Base-by-base conservation (phyloP, 2,888 invertebrate genomes). In the Ochropacha duplaris region DNA sequence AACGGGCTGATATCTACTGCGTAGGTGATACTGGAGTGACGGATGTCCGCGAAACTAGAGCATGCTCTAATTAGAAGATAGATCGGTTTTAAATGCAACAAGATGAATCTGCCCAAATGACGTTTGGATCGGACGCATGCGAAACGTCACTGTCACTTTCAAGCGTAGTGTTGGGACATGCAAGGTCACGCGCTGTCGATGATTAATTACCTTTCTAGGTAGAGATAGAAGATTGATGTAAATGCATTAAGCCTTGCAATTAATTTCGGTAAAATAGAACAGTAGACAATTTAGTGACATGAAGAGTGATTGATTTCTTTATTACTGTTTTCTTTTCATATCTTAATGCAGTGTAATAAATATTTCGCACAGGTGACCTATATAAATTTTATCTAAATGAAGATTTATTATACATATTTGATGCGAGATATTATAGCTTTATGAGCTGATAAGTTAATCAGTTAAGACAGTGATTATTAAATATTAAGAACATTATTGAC, bases 151-250 rank as follows among this genome's bases (percentile, higher is more conserved):
- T 76, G 69, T 73, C 69, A 61, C 56, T 68, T 65, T 63, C 63
- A 51, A 49, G 51, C 8, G 0, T 71, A 74, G 77, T 63, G 72
- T 59, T 65, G 72, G 22, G 59, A 64, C 28, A 31, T 36, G 59
- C 66, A 74, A 76, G 76, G 76, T 62, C 62, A 59, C n/a, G 72
- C 75, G 76, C 64, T 68, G 60, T 62, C 39, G 60, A 59, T 60
- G 57, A 65, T 61, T 54, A 54, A 62, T 62, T 54, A 50, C 26
- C 24, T 16, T 49, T 26, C 44, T n/a, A 1, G 8, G 3, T 3
- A 44, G 36, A 1, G 8, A 1, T 3, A 44, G 36, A 44, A n/a
- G 44, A 44, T 44, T 44, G 44, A 44, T 44, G 44, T 44, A 19
- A 39, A 39, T 39, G 39, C 44, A 19, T 36, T n/a, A 4, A 44